phyloP scores from a whole-genome alignment of 2,113 vertebrate species.

The Saimiri boliviensis region DNA sequence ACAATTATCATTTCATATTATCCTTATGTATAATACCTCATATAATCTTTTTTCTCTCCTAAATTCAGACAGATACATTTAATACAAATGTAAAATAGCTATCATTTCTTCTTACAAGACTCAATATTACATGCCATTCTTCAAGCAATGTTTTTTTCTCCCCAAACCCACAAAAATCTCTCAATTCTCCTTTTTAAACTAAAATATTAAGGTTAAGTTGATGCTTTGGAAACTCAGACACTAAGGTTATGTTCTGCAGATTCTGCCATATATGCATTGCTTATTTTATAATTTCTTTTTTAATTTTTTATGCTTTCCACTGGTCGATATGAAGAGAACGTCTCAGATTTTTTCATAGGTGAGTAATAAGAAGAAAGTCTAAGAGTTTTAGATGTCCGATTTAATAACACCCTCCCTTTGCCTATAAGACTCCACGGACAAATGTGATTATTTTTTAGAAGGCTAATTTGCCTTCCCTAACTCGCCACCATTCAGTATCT shows the following conservation, averaged over 20 bases:
- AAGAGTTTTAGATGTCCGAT: not conserved
- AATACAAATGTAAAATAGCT: not conserved
- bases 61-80: not conserved
- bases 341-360: not conserved
- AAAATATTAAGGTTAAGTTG: not conserved
- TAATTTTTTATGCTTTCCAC: not conserved
- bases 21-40: not conserved
- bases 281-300: not conserved
- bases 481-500: not conserved
- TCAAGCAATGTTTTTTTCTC: not conserved
- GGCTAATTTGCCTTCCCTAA: not conserved
- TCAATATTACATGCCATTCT: not conserved
- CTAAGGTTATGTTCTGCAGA: not conserved
- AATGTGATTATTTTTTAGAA: not conserved
- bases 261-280: not conserved
- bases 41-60: not conserved
- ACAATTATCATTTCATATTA: not conserved
- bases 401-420: not conserved
- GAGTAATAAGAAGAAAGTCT: not conserved
- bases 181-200: not conserved
- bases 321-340: not conserved
- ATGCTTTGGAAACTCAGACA: not conserved
- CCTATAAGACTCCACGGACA: not conserved
- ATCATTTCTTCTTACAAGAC: not conserved
- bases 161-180: not conserved